Percentiles rank a stretch among this genome's conserved stretches.
These are phyloP conservation scores for Ascidia mentula DNA, from an alignment of 23 tunicate species.

Conservation along the genomic window DNA sequence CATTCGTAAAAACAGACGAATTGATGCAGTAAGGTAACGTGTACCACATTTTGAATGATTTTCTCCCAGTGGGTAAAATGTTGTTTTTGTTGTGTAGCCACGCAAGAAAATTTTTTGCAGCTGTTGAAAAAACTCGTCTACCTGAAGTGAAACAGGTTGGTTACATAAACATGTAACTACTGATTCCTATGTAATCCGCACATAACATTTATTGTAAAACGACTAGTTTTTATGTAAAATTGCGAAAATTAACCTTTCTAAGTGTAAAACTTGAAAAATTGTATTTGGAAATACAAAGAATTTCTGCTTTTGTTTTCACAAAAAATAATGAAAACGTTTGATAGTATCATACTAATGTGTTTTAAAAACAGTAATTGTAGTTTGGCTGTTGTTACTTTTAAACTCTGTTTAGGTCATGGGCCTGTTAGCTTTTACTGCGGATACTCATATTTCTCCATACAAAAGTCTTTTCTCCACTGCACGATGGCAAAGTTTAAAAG, in stretches of 20 bases:
- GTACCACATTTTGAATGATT: background rate
- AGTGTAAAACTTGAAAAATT: too few relatives aligned
- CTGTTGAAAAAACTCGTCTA: slow-evolving; percentile 55
- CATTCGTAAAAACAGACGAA: slow-evolving; percentile 53
- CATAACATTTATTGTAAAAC: too few relatives aligned
- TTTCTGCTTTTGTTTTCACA: too few relatives aligned
- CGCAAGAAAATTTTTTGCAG: slow-evolving; percentile 67
- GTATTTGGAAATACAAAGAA: too few relatives aligned
- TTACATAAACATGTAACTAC: too few relatives aligned
- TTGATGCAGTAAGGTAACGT: slow-evolving; percentile 81
- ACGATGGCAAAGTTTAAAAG: slow-evolving; percentile 76
- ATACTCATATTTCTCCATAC: slow-evolving; percentile 76
- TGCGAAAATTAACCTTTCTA: too few relatives aligned
- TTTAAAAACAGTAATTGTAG: too few relatives aligned
- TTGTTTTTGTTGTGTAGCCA: slow-evolving; percentile 45
- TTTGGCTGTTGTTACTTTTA: too few relatives aligned
- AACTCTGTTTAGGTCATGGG: slow-evolving; percentile 99
- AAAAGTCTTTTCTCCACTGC: slow-evolving; percentile 56
- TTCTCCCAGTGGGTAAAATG: background rate
- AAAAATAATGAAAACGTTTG: too few relatives aligned
- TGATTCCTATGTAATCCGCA: too few relatives aligned
- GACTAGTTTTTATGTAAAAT: too few relatives aligned
- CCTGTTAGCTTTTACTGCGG: slow-evolving; percentile 57
- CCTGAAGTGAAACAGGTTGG: slow-evolving; percentile 84
- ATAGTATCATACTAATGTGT: too few relatives aligned